Evolutionary conservation across 2,113 vertebrate genomes (phyloP).

Genomic region (Otolemur garnettii): DNA sequence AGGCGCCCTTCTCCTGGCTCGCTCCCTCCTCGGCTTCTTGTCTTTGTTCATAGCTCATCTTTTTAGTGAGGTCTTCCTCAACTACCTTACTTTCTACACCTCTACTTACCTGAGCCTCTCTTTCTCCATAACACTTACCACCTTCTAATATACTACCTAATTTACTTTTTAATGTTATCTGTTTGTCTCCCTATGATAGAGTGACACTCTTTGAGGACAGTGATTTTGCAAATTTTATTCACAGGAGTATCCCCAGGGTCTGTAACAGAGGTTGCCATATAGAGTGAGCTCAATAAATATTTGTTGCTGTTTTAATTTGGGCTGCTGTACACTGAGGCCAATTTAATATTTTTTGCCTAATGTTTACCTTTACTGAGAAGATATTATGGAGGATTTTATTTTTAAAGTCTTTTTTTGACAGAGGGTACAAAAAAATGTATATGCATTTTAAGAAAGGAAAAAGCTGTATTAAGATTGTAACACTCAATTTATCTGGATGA

Average conservation of each 20-base stretch:
- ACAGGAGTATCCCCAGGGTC: background rate
- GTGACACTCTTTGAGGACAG: background rate
- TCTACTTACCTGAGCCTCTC: background rate
- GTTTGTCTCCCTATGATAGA: conserved; percentile 7
- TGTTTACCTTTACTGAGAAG: background rate
- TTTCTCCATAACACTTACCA: background rate
- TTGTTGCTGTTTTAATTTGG: background rate
- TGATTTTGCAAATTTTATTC: conserved; percentile 44
- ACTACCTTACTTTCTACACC: background rate
- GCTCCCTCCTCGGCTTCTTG: background rate
- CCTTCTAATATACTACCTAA: background rate
- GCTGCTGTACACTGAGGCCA: background rate
- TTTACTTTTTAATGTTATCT: conserved; percentile 25
- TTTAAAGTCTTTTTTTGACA: conserved; percentile 39
- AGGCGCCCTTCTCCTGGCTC: background rate
- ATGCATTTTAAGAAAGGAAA: no score
- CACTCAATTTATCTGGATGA: no score
- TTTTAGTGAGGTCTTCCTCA: background rate
- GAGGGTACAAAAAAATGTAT: no score
- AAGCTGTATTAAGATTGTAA: no score
- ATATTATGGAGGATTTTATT: conserved; percentile 49
- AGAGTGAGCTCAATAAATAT: background rate
- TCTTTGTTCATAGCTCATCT: background rate
- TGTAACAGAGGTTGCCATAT: background rate
- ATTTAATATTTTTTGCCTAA: conserved; percentile 1